Base-by-base conservation (phyloP, 2,888 invertebrate genomes). In the Agrochola lychnidis region DNA sequence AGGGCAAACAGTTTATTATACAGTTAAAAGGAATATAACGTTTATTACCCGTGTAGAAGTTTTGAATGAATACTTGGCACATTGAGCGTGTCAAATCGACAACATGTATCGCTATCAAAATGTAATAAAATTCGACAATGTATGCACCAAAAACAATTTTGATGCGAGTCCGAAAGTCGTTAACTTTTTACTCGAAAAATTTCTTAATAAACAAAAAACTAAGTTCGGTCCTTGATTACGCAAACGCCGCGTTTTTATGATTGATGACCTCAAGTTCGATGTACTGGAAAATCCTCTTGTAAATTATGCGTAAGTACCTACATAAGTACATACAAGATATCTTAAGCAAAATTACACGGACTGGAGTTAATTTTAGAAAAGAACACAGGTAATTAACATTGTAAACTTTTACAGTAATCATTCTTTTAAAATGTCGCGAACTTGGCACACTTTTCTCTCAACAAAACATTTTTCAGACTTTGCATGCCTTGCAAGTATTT, bases 161-260 rank as follows among this genome's bases (percentile, higher is more conserved):
- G 53, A 62, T 73, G 61, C 51, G 70, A 66, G 53, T 63, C 56
- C 51, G n/a, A 70, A 70, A 83, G 78, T 83, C 87, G 66, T 87
- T 87, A 78, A 75, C 25, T 70, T 87, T 88, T 79, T 84, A 76
- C 64, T 68, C 12, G 59, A 67, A 70, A 84, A 75, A 73, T 75
- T 75, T 81, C 78, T 79, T 83, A 70, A 70, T 81, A 64, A 76
- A 85, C 88, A 87, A 87, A 87, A 87, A 88, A 88, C 77, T 84
- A 56, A 74, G 74, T 81, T 76, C 51, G 74, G 40, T 76, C 70
- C 80, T 77, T 79, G 85, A 82, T 82, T 79, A 74, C 62, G 78
- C 73, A 72, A 84, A 82, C 73, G 51, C 53, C 71, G 42, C 36
- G 73, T 78, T 87, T 88, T 87, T 87, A 79, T 87, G 87, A 88